Evolutionary conservation across 2,113 vertebrate genomes (phyloP).

Genomic region (Zosterops japonicus): DNA sequence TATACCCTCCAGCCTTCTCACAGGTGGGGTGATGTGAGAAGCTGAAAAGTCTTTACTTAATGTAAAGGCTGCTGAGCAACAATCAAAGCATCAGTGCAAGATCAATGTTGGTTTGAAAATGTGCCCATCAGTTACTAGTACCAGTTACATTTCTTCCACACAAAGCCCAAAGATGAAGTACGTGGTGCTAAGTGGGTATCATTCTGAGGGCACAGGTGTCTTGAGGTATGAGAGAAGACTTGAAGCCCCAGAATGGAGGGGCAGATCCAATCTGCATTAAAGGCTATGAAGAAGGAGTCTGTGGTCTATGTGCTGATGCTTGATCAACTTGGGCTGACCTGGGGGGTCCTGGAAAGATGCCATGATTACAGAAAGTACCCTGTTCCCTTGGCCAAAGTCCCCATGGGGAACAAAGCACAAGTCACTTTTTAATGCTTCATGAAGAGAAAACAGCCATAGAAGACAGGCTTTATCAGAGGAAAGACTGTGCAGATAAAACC

Average conservation of each 20-base stretch:
- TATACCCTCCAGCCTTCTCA: not conserved
- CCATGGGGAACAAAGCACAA: not conserved
- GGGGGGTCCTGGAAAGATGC: not conserved
- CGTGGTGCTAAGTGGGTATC: not conserved
- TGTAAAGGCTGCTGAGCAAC: not conserved
- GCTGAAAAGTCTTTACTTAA: not conserved
- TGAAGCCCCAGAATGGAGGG: not conserved
- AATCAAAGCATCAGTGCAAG: not conserved
- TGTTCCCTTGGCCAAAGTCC: not conserved
- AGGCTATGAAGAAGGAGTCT: not conserved
- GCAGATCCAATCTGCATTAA: not conserved
- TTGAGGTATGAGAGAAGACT: not conserved
- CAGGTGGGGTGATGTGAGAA: not conserved
- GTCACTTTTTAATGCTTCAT: not conserved
- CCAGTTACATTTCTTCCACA: not conserved
- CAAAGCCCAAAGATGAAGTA: not conserved
- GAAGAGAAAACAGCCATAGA: not conserved
- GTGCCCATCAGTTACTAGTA: not conserved
- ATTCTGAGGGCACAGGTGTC: not conserved
- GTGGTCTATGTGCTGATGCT: accelerated
- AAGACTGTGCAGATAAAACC: not conserved
- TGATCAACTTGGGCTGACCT: accelerated
- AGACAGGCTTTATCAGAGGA: not conserved
- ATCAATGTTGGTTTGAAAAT: not conserved
- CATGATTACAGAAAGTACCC: not conserved